phyloP scores from a whole-genome alignment of 2,888 invertebrate species.

The Melieria omissa region DNA sequence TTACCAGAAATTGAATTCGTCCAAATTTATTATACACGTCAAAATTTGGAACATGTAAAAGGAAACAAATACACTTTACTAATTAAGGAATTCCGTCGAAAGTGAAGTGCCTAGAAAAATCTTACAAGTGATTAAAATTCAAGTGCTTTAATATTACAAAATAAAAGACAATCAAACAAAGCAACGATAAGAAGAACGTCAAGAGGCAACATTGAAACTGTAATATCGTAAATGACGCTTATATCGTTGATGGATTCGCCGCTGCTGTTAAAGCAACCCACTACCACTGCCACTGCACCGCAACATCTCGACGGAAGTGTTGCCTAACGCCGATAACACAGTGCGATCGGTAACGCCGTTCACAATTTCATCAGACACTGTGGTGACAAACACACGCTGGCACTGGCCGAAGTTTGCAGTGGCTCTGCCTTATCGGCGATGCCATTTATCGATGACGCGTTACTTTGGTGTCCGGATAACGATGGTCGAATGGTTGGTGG shows the following conservation, averaged over 20 bases:
- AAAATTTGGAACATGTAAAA: constrained; percentile 18
- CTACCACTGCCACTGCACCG: constrained; percentile 3
- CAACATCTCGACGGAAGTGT: too few species aligned
- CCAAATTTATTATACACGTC: constrained; percentile 27
- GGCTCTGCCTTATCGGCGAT: constrained; percentile 75
- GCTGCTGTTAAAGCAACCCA: neutral
- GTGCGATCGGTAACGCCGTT: constrained; percentile 15
- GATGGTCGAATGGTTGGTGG: constrained; percentile 88
- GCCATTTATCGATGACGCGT: constrained; percentile 96
- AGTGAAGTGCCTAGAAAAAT: constrained; percentile 53
- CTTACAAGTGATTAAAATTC: constrained; percentile 35
- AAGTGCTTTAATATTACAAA: constrained; percentile 49
- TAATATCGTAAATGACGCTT: neutral
- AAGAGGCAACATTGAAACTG: neutral
- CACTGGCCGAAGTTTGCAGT: constrained; percentile 66
- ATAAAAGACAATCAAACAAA: constrained; percentile 9
- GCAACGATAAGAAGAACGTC: constrained; percentile 9
- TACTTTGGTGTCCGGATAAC: constrained; percentile 94
- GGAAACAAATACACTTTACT: constrained; percentile 2
- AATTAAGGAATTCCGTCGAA: constrained; percentile 50
- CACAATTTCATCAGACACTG: constrained; percentile 15
- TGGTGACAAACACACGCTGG: constrained; percentile 61
- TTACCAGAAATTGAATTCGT: constrained; percentile 33
- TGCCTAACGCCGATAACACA: neutral
- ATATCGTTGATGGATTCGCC: neutral